Base-by-base conservation (phyloP, 2,113 vertebrate species). In the Murina feae region DNA sequence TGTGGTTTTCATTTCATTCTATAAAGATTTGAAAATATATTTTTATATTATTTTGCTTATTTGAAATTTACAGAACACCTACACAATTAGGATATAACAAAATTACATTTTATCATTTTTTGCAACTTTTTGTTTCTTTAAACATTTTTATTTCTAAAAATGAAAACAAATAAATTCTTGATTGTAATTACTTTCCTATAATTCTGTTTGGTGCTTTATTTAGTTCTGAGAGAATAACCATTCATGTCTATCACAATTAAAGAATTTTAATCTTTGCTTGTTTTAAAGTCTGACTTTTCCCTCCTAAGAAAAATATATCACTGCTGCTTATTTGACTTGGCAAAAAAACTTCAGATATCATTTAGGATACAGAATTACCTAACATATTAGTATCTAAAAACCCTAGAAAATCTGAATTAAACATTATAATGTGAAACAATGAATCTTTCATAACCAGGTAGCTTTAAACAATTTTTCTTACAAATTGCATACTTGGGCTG, bases 91-190 rank as follows among this genome's bases (percentile, higher is more conserved):
- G 75, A 93, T 76, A 69, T 96, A 78, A 96, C 91, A 97, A 87
- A 97, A 96, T 92, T 84, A 88, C 88, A 91, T 75, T 91, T 94
- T 96, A 76, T 97, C 95, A 86, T 86, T 95, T 96, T 96, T 96
- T 90, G 58, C 82, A 91, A 91, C 0, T 0, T 94, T 96, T 68
- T 93, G 44, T 75, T 95, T 97, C 28, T 96, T 97, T 82, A 93
- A 85, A 37, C 9, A 37, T 90, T 97, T 96, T 97, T 93, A 96
- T 97, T 97, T 97, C 92, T 47, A 8, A 87, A 93, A 96, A 91
- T 93, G 81, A 90, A 93, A 89, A 94, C 32, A 97, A 98, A 98
- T 97, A 98, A 97, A 95, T 88, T 97, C 91, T 97, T 97, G 94
- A 97, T 98, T 97, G 75, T 98, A 96, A 93, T 93, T 86, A 94